phyloP scores from a whole-genome alignment of 2,888 invertebrate genomes.

The Sarcophaga rosellei region DNA sequence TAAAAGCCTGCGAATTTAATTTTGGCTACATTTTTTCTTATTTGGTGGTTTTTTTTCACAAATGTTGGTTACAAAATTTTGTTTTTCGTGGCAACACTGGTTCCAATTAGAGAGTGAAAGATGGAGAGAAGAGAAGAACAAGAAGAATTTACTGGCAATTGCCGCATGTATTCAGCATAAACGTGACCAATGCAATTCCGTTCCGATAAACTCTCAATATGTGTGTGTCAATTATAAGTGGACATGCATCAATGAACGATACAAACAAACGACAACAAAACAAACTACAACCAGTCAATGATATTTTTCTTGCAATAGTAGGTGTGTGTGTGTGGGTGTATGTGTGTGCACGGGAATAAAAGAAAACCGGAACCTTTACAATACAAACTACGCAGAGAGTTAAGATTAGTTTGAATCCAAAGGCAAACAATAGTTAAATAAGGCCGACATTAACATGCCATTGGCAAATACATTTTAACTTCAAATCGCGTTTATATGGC shows the following conservation, averaged over 20 bases:
- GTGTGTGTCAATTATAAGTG: constrained; percentile 42
- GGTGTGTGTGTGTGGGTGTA: background rate
- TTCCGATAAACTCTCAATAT: background rate
- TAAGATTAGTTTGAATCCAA: background rate
- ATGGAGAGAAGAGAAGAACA: background rate
- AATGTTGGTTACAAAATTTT: too few relatives aligned
- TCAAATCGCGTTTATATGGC: background rate
- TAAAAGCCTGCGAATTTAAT: too few relatives aligned
- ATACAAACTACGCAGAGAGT: constrained; percentile 12
- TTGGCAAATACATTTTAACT: background rate
- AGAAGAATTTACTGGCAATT: background rate
- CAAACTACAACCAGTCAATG: background rate
- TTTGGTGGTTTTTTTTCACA: too few relatives aligned
- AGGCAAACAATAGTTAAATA: constrained; percentile 11
- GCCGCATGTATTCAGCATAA: background rate
- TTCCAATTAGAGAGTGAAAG: too few relatives aligned
- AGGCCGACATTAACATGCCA: background rate
- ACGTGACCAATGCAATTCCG: constrained; percentile 35
- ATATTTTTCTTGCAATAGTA: background rate
- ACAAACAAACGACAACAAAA: background rate
- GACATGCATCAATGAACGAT: constrained; percentile 42
- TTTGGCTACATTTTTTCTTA: too few relatives aligned
- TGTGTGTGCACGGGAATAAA: background rate
- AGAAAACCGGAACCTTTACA: background rate
- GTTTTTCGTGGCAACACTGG: too few relatives aligned